A percentile compares a stretch with the other conserved stretches of the same genome.
phyloP scores from a whole-genome alignment of 2,797 vertebrate species.

The Protosalanx chinensis region DNA sequence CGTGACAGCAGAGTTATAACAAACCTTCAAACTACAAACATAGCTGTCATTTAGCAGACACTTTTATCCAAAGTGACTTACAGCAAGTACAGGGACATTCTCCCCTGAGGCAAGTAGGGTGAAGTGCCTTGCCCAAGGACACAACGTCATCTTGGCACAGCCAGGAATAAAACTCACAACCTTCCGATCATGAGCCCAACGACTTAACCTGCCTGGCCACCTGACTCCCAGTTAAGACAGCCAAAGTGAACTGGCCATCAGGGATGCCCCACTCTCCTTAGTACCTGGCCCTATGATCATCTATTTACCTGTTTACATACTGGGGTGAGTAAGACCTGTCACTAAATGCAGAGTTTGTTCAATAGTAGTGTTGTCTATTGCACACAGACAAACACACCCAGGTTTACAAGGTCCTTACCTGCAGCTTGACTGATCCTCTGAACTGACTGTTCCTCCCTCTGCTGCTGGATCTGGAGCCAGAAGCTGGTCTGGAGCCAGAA shows the following conservation, averaged over 20 bases:
- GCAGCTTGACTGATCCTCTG: conserved; percentile 73
- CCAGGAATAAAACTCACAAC: too few species aligned
- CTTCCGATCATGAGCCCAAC: too few species aligned
- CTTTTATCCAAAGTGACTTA: too few species aligned
- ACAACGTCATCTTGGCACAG: too few species aligned
- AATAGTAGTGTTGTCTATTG: not conserved
- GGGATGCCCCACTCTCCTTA: not conserved
- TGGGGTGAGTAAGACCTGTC: not conserved
- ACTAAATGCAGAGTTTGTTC: not conserved
- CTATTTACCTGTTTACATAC: not conserved
- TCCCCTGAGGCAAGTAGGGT: too few species aligned
- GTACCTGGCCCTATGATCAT: not conserved
- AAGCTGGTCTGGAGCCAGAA: conserved; percentile 78
- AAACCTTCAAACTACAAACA: not conserved
- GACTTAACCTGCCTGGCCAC: too few species aligned
- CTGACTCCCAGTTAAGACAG: too few species aligned
- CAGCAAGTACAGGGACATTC: too few species aligned
- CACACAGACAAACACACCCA: not conserved
- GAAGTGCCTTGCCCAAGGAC: too few species aligned
- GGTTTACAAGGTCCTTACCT: not conserved
- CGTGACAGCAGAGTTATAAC: not conserved
- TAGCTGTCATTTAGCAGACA: too few species aligned
- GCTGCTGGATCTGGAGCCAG: conserved; percentile 78
- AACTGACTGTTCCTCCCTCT: conserved; percentile 77
- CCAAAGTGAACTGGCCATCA: too few species aligned